Evolutionary conservation across 2,113 vertebrate species (phyloP).

Genomic region (Apodemus sylvaticus): DNA sequence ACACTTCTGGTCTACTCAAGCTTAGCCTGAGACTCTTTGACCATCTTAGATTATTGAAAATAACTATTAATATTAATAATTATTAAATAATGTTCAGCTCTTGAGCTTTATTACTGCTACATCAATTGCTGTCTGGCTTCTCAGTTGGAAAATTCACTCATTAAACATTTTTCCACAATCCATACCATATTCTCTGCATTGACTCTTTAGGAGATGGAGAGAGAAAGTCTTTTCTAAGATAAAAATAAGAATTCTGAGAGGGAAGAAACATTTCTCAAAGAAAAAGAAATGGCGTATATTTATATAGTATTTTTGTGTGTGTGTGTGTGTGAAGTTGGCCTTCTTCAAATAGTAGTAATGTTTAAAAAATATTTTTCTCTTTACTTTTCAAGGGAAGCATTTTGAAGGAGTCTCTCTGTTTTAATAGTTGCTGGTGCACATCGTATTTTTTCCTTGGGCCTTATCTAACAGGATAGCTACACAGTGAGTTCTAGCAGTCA

Average conservation of each 20-base stretch:
- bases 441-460: not conserved
- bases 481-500: too few relatives aligned
- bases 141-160: not conserved
- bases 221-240: not conserved
- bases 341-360: constrained; percentile 25
- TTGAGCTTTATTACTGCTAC: not conserved
- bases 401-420: not conserved
- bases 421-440: not conserved
- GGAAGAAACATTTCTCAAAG: not conserved
- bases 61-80: not conserved
- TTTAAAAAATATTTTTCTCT: not conserved
- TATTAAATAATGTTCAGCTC: not conserved
- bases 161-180: constrained; percentile 28
- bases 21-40: not conserved
- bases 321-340: not conserved
- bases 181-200: not conserved
- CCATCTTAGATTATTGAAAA: not conserved
- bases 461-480: not conserved
- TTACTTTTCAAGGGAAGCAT: not conserved
- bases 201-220: not conserved
- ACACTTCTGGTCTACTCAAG: not conserved
- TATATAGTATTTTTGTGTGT: not conserved
- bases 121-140: not conserved
- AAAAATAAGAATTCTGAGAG: not conserved
- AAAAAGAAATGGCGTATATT: not conserved